Percentiles rank a stretch among this genome's conserved stretches.
phyloP scores from a whole-genome alignment of 2,113 vertebrate species.

The Sula dactylatra region DNA sequence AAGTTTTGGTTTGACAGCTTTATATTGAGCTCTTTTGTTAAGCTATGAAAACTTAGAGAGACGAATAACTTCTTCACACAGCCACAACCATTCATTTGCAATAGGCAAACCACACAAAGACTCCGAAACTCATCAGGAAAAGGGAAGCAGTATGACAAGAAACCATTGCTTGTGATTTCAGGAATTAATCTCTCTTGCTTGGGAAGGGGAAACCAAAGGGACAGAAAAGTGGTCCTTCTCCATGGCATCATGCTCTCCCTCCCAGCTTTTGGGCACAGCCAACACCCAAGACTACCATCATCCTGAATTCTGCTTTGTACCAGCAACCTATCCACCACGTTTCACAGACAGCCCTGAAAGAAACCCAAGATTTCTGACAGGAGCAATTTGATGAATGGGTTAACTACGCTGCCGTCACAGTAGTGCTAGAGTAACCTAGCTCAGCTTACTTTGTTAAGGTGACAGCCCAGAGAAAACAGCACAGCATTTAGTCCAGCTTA shows the following conservation, averaged over 20 bases:
- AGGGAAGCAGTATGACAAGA: not conserved
- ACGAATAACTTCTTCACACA: not conserved
- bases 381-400: not conserved
- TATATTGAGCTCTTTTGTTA: not conserved
- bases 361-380: not conserved
- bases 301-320: not conserved
- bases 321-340: not conserved
- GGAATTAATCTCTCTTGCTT: not conserved
- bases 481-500: not conserved
- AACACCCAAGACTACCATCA: not conserved
- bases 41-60: not conserved
- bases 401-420: not conserved
- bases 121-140: not conserved
- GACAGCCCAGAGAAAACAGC: not conserved
- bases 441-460: not conserved
- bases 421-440: not conserved
- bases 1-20: not conserved
- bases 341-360: not conserved
- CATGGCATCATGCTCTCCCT: not conserved
- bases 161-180: not conserved
- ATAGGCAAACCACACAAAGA: not conserved
- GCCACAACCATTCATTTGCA: not conserved
- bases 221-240: not conserved
- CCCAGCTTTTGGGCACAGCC: not conserved
- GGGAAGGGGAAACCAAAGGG: not conserved